Conservation (phyloP, 1,140 invertebrate species). For the Xylocopa sonorina region DNA sequence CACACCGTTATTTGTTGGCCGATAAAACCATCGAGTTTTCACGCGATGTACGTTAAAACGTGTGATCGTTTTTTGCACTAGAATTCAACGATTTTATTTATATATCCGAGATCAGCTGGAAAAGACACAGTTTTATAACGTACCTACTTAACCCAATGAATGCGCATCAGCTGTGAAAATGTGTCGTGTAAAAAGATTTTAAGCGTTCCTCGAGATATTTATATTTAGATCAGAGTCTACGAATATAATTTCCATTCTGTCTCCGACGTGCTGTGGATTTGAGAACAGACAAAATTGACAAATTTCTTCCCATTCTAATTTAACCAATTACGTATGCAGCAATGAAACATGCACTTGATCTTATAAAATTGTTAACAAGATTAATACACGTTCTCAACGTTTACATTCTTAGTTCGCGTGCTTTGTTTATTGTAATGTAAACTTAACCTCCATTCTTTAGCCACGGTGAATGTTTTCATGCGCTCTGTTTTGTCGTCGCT, state of each 20-base stretch:
- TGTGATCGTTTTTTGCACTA: neutral
- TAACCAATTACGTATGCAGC: too few relatives aligned
- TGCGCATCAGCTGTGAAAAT: constrained; percentile 2
- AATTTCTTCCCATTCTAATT: too few relatives aligned
- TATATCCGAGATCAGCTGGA: neutral
- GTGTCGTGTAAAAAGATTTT: constrained; percentile 28
- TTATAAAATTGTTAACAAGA: neutral
- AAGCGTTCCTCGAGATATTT: constrained; percentile 27
- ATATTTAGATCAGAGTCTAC: constrained; percentile 41
- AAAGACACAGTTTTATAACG: neutral
- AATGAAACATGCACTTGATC: neutral
- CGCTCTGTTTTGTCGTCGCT: constrained; percentile 42
- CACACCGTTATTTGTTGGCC: neutral
- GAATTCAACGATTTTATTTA: neutral
- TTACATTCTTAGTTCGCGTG: constrained; percentile 31
- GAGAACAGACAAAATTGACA: neutral
- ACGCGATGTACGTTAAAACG: neutral
- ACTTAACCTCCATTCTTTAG: constrained; percentile 49
- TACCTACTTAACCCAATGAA: neutral
- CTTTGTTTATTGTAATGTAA: constrained; percentile 48
- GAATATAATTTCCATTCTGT: constrained; percentile 43
- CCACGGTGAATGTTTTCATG: constrained; percentile 43
- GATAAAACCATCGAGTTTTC: neutral
- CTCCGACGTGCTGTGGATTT: constrained; percentile 10
- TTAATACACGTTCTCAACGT: neutral